A percentile compares a stretch with the other conserved stretches of the same genome.
phyloP scores from a whole-genome alignment of 2,113 vertebrate species.

The Phylloscopus whistleri region DNA sequence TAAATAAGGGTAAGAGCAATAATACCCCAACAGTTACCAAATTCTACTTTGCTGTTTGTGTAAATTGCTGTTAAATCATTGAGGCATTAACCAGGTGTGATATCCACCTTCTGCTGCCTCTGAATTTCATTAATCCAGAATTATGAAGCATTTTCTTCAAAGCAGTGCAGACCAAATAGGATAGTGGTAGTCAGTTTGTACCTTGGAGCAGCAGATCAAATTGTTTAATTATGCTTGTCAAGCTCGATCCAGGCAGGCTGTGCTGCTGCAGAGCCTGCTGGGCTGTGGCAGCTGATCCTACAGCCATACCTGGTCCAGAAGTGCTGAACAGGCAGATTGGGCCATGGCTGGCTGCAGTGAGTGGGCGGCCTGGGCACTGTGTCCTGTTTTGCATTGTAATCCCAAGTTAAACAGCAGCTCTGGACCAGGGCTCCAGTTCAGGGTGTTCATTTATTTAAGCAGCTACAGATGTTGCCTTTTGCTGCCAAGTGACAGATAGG shows the following conservation, averaged over 20 bases:
- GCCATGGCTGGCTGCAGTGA: not conserved
- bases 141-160: not conserved
- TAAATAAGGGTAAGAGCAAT: not conserved
- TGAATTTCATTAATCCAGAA: not conserved
- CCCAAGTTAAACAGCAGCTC: not conserved
- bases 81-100: not conserved
- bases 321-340: not conserved
- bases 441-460: slow-evolving; percentile 4
- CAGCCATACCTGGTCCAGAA: not conserved
- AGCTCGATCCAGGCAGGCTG: not conserved
- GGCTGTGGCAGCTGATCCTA: not conserved
- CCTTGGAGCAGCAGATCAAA: not conserved
- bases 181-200: not conserved
- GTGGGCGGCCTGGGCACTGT: not conserved
- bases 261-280: not conserved
- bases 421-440: not conserved
- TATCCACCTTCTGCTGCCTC: not conserved
- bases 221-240: not conserved
- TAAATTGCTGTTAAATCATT: not conserved
- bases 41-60: not conserved
- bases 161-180: not conserved
- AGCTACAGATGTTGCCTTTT: slow-evolving; percentile 32
- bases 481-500: not conserved
- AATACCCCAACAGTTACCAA: not conserved
- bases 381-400: slow-evolving; percentile 7